Evolutionary conservation across 2,797 vertebrate species (phyloP).

Genomic region (Pangasius krempfi): DNA sequence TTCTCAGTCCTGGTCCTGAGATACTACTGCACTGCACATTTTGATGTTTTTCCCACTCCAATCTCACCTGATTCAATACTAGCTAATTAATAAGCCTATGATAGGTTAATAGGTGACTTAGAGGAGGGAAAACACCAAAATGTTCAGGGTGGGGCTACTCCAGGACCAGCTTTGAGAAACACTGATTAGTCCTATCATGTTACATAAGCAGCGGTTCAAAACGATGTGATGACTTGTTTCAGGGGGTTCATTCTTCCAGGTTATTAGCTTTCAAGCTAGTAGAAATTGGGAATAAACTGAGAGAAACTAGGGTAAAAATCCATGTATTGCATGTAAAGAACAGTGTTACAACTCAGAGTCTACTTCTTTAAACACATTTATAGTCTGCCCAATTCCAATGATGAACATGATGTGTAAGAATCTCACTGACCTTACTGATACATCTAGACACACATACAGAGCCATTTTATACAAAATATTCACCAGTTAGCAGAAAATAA

Average conservation of each 20-base stretch:
- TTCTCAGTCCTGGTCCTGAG: neutral
- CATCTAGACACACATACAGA: neutral
- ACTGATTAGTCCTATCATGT: neutral
- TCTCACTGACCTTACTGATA: neutral
- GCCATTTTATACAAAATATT: conserved; percentile 35
- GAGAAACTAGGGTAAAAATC: conserved; percentile 28
- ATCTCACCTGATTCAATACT: neutral
- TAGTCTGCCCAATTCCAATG: neutral
- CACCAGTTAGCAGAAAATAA: conserved; percentile 16
- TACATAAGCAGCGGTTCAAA: neutral
- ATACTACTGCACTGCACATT: neutral
- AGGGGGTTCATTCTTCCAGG: neutral
- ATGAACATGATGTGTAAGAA: neutral
- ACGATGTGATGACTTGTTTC: neutral
- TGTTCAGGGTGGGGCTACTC: neutral
- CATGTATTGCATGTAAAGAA: conserved; percentile 34
- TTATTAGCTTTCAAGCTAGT: neutral
- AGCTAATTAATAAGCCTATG: neutral
- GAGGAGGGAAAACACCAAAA: neutral
- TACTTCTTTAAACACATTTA: conserved; percentile 9
- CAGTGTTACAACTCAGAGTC: conserved; percentile 9
- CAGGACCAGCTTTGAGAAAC: neutral
- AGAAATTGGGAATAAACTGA: neutral
- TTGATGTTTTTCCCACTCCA: neutral
- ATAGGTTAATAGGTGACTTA: neutral